A percentile compares a stretch with the other conserved stretches of the same genome.
phyloP scores from a whole-genome alignment of 2,113 vertebrate genomes.

The Siniperca knerii region DNA sequence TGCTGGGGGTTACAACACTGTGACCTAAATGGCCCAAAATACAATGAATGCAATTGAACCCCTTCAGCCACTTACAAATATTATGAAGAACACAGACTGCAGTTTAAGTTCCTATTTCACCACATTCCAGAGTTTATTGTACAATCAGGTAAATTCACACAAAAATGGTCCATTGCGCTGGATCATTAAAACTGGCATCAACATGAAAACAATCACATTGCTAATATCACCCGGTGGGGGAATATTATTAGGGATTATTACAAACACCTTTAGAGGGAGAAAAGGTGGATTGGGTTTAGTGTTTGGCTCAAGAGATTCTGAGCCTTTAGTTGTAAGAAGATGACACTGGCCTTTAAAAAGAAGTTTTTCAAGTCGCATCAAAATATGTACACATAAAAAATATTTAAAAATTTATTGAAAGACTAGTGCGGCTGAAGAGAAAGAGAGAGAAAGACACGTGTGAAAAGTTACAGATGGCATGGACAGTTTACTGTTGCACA shows the following conservation, averaged over 20 bases:
- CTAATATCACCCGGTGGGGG: slow-evolving; percentile 47
- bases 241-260: slow-evolving; percentile 45
- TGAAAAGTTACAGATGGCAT: slow-evolving; percentile 33
- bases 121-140: slow-evolving; percentile 77
- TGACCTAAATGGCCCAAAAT: neutral
- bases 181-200: slow-evolving; percentile 61
- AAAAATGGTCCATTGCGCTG: slow-evolving; percentile 54
- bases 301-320: slow-evolving; percentile 35
- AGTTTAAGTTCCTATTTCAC: slow-evolving; percentile 21
- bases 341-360: slow-evolving; percentile 65
- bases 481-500: slow-evolving; percentile 39
- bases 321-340: slow-evolving; percentile 64
- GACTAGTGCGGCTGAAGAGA: slow-evolving; percentile 55
- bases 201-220: slow-evolving; percentile 70
- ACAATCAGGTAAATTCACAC: slow-evolving; percentile 74
- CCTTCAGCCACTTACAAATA: neutral
- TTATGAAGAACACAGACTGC: slow-evolving; percentile 1
- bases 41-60: neutral
- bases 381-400: slow-evolving; percentile 81
- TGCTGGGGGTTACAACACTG: neutral
- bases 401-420: slow-evolving; percentile 75
- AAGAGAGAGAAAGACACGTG: slow-evolving; percentile 29
- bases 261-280: slow-evolving; percentile 63
- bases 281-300: slow-evolving; percentile 39
- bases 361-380: slow-evolving; percentile 70